These are phyloP conservation scores for Morpho helenor DNA, from an alignment of 2,888 invertebrate species.

Conservation along the genomic window DNA sequence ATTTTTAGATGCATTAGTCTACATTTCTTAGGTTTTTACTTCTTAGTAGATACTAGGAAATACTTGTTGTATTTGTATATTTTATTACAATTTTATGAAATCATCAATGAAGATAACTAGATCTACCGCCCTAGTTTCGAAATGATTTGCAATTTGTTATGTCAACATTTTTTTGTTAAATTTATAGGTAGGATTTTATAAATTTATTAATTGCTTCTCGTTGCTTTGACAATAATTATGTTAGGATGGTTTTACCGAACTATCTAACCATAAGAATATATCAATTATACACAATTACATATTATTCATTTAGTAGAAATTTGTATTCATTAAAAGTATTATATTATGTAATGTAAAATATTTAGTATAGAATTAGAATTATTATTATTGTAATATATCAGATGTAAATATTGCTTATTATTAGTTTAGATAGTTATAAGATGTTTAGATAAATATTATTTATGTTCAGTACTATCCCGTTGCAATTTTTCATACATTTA, in stretches of 20 bases:
- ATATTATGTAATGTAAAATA: slow-evolving; percentile 33
- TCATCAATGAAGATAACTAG: slow-evolving; percentile 12
- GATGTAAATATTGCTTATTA: slow-evolving; percentile 26
- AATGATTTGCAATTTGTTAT: slow-evolving; percentile 23
- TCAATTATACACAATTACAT: slow-evolving; percentile 19
- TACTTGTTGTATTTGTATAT: too few relatives aligned
- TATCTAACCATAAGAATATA: slow-evolving; percentile 18
- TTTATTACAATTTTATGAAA: slow-evolving; percentile 13
- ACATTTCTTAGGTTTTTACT: too few relatives aligned
- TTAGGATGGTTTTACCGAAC: slow-evolving; percentile 28
- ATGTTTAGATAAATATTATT: slow-evolving; percentile 16
- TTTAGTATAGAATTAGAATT: slow-evolving; percentile 27
- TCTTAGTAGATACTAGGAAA: too few relatives aligned
- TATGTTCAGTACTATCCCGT: slow-evolving; percentile 7
- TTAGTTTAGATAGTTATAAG: slow-evolving; percentile 1
- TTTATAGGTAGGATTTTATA: slow-evolving; percentile 22
- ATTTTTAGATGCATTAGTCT: too few relatives aligned
- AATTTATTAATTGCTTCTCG: slow-evolving; percentile 31
- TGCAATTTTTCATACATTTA: slow-evolving; percentile 4
- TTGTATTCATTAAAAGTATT: slow-evolving; percentile 71
- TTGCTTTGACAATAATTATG: slow-evolving; percentile 48
- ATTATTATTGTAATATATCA: slow-evolving; percentile 29
- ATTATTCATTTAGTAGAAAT: slow-evolving; percentile 32
- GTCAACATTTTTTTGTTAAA: slow-evolving; percentile 17
- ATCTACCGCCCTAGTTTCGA: slow-evolving; percentile 19